Percentiles rank a stretch among this genome's conserved stretches.
Evolutionary conservation across 2,797 vertebrate species (phyloP).

Genomic region (Coregonus suidteri): DNA sequence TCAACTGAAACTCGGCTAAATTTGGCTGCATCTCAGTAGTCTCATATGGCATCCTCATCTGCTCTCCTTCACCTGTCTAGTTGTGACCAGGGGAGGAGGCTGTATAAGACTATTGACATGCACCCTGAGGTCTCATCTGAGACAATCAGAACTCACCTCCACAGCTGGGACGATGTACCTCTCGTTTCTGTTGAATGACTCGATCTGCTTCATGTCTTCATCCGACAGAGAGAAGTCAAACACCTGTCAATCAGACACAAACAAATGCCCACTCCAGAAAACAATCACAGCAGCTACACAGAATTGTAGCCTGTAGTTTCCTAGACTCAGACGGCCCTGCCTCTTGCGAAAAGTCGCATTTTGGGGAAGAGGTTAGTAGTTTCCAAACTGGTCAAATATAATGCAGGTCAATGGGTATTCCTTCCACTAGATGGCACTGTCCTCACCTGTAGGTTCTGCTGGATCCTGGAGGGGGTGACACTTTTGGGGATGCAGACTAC

Average conservation of each 20-base stretch:
- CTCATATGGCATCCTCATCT: neutral
- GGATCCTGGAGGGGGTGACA: constrained; percentile 73
- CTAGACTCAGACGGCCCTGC: neutral
- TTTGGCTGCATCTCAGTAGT: neutral
- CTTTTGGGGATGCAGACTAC: constrained; percentile 77
- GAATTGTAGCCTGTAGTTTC: neutral
- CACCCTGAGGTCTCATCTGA: neutral
- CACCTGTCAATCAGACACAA: constrained; percentile 36
- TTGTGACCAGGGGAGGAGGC: neutral
- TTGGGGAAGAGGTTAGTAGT: neutral
- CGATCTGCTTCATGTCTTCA: constrained; percentile 68
- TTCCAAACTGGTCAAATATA: neutral
- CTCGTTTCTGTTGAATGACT: constrained; percentile 63
- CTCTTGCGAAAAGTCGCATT: neutral
- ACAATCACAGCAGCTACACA: neutral
- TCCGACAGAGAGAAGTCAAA: constrained; percentile 72
- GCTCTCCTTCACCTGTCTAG: too few relatives aligned
- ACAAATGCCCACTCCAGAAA: neutral
- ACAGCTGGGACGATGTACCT: constrained; percentile 70
- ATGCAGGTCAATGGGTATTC: neutral
- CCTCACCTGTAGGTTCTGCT: constrained; percentile 68
- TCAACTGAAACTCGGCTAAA: neutral
- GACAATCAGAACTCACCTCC: constrained; percentile 51
- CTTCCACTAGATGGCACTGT: neutral
- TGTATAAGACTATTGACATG: neutral